Evolutionary conservation across 2,797 vertebrate species (phyloP), one percentile per base, ranked within the genome.

Genomic region (Coluber constrictor): DNA sequence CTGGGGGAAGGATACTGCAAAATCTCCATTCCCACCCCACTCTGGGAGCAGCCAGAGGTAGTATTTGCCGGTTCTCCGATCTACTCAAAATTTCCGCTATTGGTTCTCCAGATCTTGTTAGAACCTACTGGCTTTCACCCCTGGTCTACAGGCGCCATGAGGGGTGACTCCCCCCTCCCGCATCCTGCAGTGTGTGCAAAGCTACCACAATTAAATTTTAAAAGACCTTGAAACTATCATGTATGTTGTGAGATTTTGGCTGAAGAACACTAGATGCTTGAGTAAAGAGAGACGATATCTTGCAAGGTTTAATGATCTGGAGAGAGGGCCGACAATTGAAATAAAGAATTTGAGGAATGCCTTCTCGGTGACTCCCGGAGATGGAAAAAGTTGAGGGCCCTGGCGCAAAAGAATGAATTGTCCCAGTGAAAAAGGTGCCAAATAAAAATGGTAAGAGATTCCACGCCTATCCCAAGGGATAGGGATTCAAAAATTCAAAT

Each of bases 381-480:
- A 32, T 0, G 1, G 66, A 32, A 32, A 70, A 70, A 13, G 12
- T 12, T 15, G n/a, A n/a, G 63, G n/a, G 13, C 63, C 13, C 1
- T 89, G 57, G 87, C 89, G 92, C 23, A 2, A 0, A 18, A 93
- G 91, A 92, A 83, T 87, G 61, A 86, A 92, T 60, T 43, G 90
- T 90, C 90, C 83, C 90, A 32, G 90, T 79, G 66, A 70, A 95
- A 51, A 97, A 97, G 94, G 95, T 96, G 96, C 90, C 59, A 47
- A 88, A 92, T 59, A 25, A 94, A 95, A 51, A 43, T 88, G 51
- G 1, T 29, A 91, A 29, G 15, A 83, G 92, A 90, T 87, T 11
- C 94, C 92, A 92, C 47, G 74, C 86, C 18, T n/a, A 54, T 55
- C 92, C 79, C 74, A 3, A 70, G 13, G 16, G 8, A 87, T 61